Conservation (phyloP, 1,140 invertebrate species). For the Panagrolaimus sp. region DNA sequence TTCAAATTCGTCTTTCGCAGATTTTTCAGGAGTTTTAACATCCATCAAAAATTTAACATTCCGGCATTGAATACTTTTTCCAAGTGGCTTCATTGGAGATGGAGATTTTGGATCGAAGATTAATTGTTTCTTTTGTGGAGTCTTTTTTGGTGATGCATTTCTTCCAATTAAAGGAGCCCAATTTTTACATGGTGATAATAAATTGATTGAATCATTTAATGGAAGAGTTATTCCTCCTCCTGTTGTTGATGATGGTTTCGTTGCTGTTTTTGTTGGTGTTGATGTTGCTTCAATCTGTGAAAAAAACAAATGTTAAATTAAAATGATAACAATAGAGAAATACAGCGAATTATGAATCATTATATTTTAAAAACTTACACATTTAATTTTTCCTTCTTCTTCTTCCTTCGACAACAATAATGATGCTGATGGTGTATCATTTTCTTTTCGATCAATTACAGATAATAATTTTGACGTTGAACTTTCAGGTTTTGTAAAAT, state of each 20-base stretch:
- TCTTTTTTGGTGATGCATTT: background rate
- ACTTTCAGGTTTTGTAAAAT: background rate
- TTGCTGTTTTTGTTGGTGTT: background rate
- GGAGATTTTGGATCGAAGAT: background rate
- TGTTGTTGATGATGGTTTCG: too few species aligned
- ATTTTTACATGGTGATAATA: background rate
- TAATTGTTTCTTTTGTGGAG: slow-evolving; percentile 11
- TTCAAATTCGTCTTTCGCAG: background rate
- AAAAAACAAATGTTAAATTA: too few species aligned
- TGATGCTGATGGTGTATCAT: background rate
- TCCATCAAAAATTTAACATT: background rate
- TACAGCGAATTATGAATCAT: background rate
- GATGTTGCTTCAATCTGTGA: background rate
- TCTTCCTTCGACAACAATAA: too few species aligned
- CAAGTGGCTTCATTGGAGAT: background rate
- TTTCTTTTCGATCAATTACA: background rate
- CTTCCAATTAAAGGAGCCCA: background rate
- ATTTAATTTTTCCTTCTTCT: too few species aligned
- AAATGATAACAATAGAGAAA: background rate
- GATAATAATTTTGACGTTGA: too few species aligned
- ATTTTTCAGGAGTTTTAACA: background rate
- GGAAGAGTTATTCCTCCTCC: too few species aligned
- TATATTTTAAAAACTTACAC: too few species aligned
- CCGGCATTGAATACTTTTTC: background rate
- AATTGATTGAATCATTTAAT: background rate